Conservation (phyloP, 2,113 vertebrate genomes). For the Puffinus mauretanicus region DNA sequence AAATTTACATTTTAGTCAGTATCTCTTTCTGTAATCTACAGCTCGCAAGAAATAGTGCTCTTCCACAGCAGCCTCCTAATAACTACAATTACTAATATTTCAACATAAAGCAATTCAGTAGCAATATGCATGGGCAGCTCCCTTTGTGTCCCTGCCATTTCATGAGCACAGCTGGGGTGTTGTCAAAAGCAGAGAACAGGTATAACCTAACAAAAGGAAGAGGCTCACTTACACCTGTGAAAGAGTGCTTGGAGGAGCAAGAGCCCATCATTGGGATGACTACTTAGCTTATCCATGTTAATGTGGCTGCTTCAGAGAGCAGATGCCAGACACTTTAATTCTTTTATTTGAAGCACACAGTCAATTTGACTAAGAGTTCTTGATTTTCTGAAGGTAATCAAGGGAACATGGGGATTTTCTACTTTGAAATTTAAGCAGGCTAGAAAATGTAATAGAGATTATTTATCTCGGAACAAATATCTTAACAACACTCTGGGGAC, state of each 20-base stretch:
- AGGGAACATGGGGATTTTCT: background rate
- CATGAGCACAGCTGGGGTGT: background rate
- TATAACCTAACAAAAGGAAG: background rate
- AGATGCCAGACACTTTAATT: background rate
- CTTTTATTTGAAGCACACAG: background rate
- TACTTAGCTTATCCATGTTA: background rate
- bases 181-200: background rate
- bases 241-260: background rate
- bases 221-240: fast-evolving
- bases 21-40: background rate
- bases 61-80: background rate
- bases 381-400: background rate
- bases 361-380: background rate
- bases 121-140: background rate
- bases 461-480: background rate
- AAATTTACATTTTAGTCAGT: background rate
- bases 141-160: background rate
- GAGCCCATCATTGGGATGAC: background rate
- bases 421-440: background rate
- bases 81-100: background rate
- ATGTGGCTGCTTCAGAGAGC: background rate
- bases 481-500: background rate
- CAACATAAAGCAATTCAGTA: background rate
- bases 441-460: background rate
- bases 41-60: background rate